phyloP scores from a whole-genome alignment of 2,888 invertebrate genomes.

The Himalopsyche anomala region DNA sequence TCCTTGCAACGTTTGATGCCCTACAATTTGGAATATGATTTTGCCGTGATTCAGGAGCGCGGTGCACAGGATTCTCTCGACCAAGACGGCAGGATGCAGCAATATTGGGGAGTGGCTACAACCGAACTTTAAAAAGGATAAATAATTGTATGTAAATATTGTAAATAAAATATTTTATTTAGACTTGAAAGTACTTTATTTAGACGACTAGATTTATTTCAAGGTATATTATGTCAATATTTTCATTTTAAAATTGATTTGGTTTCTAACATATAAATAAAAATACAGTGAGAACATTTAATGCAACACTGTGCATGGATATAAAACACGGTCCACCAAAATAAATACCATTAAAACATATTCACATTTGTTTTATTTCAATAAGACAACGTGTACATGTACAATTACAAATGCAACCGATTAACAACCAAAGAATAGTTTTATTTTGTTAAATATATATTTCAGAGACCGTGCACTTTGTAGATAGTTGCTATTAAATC shows the following conservation, averaged over 20 bases:
- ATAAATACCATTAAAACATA: slow-evolving; percentile 18
- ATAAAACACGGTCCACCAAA: slow-evolving; percentile 23
- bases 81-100: slow-evolving; percentile 89
- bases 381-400: no score
- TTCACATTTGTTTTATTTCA: not conserved
- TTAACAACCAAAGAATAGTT: not conserved
- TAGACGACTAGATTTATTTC: slow-evolving; percentile 64
- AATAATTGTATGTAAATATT: slow-evolving; percentile 31
- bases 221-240: slow-evolving; percentile 48
- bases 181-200: slow-evolving; percentile 62
- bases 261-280: slow-evolving; percentile 57
- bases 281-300: slow-evolving; percentile 62
- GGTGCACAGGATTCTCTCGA: slow-evolving; percentile 85
- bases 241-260: slow-evolving; percentile 28
- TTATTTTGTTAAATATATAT: not conserved
- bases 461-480: not conserved
- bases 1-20: slow-evolving; percentile 90
- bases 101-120: slow-evolving; percentile 94
- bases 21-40: slow-evolving; percentile 89
- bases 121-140: slow-evolving; percentile 82
- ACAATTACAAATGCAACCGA: no score
- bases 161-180: slow-evolving; percentile 59
- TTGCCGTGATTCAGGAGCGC: slow-evolving; percentile 88
- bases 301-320: slow-evolving; percentile 63
- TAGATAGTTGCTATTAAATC: slow-evolving; percentile 32